Base-by-base conservation (phyloP, 2,888 invertebrate species). In the Epirrita christyi region DNA sequence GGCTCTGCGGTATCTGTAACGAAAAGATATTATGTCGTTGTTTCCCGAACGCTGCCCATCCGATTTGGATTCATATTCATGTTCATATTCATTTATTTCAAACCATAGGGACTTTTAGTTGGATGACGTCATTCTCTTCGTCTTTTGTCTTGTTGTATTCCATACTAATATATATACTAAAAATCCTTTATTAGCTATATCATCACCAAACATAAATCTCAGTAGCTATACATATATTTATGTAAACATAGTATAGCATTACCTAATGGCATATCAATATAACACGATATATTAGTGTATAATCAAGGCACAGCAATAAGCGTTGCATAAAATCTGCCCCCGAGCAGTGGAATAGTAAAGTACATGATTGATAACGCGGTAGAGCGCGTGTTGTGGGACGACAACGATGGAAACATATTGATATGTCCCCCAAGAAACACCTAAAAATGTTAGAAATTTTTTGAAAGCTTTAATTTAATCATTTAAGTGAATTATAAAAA, bases 321-420 rank as follows among this genome's bases (percentile, higher is more conserved):
- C 66, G 76, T 88, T 87, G 82, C 86, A 84, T 85, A 84, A 85
- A 86, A 73, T 75, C 72, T 56, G 71, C 73, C 78, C 71, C 67
- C 61, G 61, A 76, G 76, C 78, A 63, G 63, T 71, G 65, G 72
- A 79, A 80, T 78, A 80, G 80, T 88, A 83, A 86, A 84, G 79
- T 81, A 79, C 73, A 82, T 88, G 86, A 91, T 88, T 88, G 87
- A 89, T 88, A 88, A 84, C 75, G 80, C 83, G 83, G 82, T 75
- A 83, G 80, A 81, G 81, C 80, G 80, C 78, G 80, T 76, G 77
- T 77, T 66, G 55, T 54, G 76, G 72, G 87, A 85, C 71, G 81
- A 71, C 29, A 61, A 40, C 61, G 77, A 6, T 54, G 36, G 65
- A 56, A 47, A 70, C 63, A 14, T 55, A 52, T 76, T 83, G 88